Evolutionary conservation across 2,113 vertebrate species (phyloP), one percentile per base, ranked within the genome.

Genomic region (Scomber scombrus): DNA sequence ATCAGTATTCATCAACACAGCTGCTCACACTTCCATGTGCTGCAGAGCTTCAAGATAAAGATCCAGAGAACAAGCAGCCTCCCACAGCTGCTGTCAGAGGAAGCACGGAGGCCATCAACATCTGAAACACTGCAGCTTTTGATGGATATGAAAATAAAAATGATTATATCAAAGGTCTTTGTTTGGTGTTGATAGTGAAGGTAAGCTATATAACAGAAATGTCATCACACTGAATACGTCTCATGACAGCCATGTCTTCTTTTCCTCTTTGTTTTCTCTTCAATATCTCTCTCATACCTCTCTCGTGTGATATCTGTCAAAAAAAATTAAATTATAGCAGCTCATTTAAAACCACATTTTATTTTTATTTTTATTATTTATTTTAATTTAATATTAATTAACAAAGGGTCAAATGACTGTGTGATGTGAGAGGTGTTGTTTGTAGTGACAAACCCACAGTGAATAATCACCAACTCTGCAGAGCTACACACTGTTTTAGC

Each of bases 1-100:
- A 84, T 84, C 68, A 70, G 72, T 46, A 80, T 84, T 69, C 85
- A 58, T 6, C 75, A n/a, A 47, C 55, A 69, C 21, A n/a, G 54
- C 14, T 11, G 1, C 63, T 55, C 52, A 12, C n/a, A 11, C 56
- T 49, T 78, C 70, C 65, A 51, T 14, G 62, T 73, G 78, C 64
- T 47, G 78, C 69, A 65, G 65, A 0, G 21, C 64, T 78, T n/a
- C 21, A 29, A 69, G 82, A 84, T 29, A 81, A 62, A 62, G 51
- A 75, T 71, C 78, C 10, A 3, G 56, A 3, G 2, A n/a, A 49
- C 55, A 18, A 19, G 73, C 60, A 26, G 80, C 66, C 23, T 65
- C 11, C 5, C 64, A 69, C 13, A 54, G 71, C 64, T 13, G 46
- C 71, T 47, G 51, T 21, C 34, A 47, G 15, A 13, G 7, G 2